Percentiles rank a stretch among this genome's conserved stretches.
phyloP scores from a whole-genome alignment of 2,113 vertebrate genomes.

The Burhinus bistriatus region DNA sequence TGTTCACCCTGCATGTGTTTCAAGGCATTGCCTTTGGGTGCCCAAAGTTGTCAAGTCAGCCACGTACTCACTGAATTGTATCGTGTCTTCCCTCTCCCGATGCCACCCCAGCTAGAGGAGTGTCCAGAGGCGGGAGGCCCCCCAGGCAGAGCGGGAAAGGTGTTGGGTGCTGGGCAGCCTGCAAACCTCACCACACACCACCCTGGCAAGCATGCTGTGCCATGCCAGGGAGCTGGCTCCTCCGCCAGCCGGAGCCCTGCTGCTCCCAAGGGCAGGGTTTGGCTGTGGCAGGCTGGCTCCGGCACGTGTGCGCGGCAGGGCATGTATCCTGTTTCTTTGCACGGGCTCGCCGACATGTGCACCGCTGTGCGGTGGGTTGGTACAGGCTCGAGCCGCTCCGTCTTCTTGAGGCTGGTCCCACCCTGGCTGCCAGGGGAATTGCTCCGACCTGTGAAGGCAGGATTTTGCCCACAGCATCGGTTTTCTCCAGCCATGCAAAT shows the following conservation, averaged over 20 bases:
- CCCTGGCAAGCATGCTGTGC: fast-evolving
- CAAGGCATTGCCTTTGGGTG: neutral
- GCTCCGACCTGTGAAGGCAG: conserved; percentile 15
- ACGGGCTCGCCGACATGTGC: neutral
- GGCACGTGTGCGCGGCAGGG: neutral
- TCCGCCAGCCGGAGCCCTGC: fast-evolving
- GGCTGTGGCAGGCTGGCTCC: neutral
- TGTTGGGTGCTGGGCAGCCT: neutral
- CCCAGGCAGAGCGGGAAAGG: neutral
- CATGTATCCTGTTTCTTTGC: neutral
- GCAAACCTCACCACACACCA: neutral
- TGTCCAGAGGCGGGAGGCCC: fast-evolving
- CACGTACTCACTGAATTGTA: fast-evolving
- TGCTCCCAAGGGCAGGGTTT: neutral
- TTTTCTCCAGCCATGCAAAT: conserved; percentile 16
- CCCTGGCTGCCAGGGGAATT: neutral
- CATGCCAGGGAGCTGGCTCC: neutral
- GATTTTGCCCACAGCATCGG: neutral
- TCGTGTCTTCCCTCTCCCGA: fast-evolving
- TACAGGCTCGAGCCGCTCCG: neutral
- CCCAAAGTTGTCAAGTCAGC: neutral
- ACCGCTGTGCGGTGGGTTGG: neutral
- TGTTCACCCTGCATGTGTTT: neutral
- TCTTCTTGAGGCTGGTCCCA: neutral
- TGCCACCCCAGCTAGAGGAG: neutral